Evolutionary conservation across 2,888 invertebrate species (phyloP).

Genomic region (Stenurella melanura): DNA sequence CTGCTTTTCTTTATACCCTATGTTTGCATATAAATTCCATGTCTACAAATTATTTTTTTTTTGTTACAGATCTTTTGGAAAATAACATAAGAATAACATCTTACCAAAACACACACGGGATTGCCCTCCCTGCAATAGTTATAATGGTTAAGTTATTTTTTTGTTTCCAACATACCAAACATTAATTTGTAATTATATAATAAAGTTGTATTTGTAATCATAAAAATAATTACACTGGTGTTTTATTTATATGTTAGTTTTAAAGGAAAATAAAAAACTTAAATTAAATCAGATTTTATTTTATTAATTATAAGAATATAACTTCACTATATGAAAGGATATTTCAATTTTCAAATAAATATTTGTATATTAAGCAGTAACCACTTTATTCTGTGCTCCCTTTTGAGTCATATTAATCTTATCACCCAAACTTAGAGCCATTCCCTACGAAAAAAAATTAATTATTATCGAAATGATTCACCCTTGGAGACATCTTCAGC

Average conservation of each 20-base stretch:
- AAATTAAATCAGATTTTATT: conserved; percentile 19
- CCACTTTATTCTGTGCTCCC: conserved; percentile 74
- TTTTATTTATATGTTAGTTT: conserved; percentile 57
- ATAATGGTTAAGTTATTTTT: conserved; percentile 57
- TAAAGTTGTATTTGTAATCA: conserved; percentile 71
- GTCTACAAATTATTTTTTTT: background rate
- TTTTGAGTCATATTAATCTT: conserved; percentile 97
- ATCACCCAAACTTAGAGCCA: conserved; percentile 98
- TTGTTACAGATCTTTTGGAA: conserved; percentile 49
- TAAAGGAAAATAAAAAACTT: conserved; percentile 52
- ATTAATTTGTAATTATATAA: conserved; percentile 63
- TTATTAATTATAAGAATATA: conserved; percentile 21
- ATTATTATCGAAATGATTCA: background rate
- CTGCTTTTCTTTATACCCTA: no score
- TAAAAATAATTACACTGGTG: conserved; percentile 52
- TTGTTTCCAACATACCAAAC: conserved; percentile 60
- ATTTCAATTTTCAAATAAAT: background rate
- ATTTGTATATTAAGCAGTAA: conserved; percentile 64
- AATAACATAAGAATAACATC: conserved; percentile 55
- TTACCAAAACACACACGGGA: conserved; percentile 45
- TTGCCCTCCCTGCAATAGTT: conserved; percentile 33
- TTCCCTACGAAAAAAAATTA: conserved; percentile 82
- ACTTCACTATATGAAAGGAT: background rate
- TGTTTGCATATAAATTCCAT: no score
- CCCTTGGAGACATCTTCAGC: no score